These are phyloP conservation scores for Carassius gibelio DNA, from an alignment of 2,113 vertebrate genomes.

Conservation along the genomic window DNA sequence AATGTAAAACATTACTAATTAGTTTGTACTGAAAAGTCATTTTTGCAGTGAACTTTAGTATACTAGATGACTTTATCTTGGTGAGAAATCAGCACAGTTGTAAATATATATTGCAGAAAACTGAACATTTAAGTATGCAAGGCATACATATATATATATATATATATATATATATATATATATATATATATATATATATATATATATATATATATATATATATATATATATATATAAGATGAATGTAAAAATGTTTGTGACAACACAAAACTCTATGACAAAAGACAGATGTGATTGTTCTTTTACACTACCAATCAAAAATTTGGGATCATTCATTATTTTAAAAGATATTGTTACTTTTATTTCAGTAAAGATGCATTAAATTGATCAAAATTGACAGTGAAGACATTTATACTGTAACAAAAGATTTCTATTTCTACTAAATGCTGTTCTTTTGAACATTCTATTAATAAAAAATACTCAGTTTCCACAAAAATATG, in stretches of 20 bases:
- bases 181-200: neutral
- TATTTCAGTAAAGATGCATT: neutral
- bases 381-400: neutral
- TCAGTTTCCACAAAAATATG: neutral
- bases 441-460: neutral
- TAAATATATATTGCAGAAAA: neutral
- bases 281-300: neutral
- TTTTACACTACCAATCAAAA: neutral
- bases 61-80: neutral
- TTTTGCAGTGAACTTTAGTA: neutral
- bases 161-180: neutral
- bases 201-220: no score
- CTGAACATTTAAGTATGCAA: neutral
- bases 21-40: neutral
- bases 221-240: neutral
- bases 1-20: neutral
- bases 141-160: neutral
- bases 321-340: neutral
- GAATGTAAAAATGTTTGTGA: neutral
- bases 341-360: neutral
- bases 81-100: conserved; percentile 2
- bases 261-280: neutral
- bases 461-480: neutral
- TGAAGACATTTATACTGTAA: neutral
- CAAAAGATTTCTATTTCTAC: neutral